Conservation (phyloP, 2,888 invertebrate genomes). For the Stenurella melanura region DNA sequence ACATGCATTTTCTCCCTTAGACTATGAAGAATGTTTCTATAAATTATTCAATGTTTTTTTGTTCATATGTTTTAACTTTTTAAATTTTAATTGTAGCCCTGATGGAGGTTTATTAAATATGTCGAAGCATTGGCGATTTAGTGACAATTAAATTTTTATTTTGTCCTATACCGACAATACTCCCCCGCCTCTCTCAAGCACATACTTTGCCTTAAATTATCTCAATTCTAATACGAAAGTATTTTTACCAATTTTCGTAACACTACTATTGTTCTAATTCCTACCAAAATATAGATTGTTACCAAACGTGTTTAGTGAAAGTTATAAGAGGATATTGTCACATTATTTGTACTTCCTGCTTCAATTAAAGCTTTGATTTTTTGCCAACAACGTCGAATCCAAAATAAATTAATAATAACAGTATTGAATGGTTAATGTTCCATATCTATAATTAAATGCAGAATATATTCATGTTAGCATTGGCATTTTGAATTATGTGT, state of each 20-base stretch:
- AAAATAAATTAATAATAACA: conserved; percentile 28
- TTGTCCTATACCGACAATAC: no score
- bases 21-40: background rate
- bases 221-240: background rate
- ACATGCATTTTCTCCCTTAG: no score
- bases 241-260: background rate
- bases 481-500: conserved; percentile 26
- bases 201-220: background rate
- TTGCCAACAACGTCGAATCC: background rate
- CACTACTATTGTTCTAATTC: background rate
- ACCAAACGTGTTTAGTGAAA: conserved; percentile 20
- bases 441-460: conserved; percentile 26
- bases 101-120: no score
- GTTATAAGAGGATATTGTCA: conserved; percentile 23
- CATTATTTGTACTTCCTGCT: conserved; percentile 17
- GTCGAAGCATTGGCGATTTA: no score
- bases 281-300: background rate
- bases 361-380: background rate
- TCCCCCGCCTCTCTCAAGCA: no score
- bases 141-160: no score
- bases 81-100: no score
- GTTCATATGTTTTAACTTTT: no score
- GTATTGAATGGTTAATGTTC: conserved; percentile 21
- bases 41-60: no score
- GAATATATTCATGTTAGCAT: conserved; percentile 28